Percentiles rank a stretch among this genome's conserved stretches.
Evolutionary conservation across 1,140 invertebrate species (phyloP).

Genomic region (Lethocerus indicus): DNA sequence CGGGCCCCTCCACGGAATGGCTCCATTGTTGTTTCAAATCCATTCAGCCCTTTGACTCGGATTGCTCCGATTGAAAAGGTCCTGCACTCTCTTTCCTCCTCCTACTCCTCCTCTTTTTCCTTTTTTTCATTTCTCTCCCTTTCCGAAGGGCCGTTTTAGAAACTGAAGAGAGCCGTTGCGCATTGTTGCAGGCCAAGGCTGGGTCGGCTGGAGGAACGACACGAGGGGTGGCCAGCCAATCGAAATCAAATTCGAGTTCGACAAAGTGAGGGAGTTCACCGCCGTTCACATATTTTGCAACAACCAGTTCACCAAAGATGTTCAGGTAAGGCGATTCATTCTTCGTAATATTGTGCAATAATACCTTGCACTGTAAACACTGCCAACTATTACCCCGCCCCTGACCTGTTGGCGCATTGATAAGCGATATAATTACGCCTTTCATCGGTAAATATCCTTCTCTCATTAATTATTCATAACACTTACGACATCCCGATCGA

Average conservation of each 20-base stretch:
- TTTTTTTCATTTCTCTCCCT: not conserved
- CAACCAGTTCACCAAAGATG: constrained; percentile 63
- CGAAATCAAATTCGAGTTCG: constrained; percentile 75
- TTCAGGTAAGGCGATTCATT: constrained; percentile 60
- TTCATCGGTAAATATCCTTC: no score
- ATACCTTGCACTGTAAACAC: no score
- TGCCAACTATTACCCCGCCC: no score
- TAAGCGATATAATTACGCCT: no score
- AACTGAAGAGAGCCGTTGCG: not conserved
- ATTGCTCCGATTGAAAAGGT: not conserved
- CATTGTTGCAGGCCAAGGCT: constrained; percentile 37
- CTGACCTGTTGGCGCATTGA: no score
- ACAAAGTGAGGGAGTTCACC: constrained; percentile 70
- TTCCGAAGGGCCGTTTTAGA: not conserved
- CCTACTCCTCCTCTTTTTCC: not conserved
- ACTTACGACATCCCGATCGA: no score
- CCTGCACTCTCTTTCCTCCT: not conserved
- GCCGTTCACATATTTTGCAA: constrained; percentile 65
- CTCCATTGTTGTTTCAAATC: no score
- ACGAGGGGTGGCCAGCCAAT: constrained; percentile 40
- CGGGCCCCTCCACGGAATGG: no score
- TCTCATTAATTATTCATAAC: no score
- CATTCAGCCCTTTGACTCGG: not conserved
- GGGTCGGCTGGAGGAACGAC: constrained; percentile 88
- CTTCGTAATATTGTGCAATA: no score